Percentiles rank a stretch among this genome's conserved stretches.
These are phyloP conservation scores for Tipula confusa DNA, from an alignment of 2,888 invertebrate species.

Conservation along the genomic window DNA sequence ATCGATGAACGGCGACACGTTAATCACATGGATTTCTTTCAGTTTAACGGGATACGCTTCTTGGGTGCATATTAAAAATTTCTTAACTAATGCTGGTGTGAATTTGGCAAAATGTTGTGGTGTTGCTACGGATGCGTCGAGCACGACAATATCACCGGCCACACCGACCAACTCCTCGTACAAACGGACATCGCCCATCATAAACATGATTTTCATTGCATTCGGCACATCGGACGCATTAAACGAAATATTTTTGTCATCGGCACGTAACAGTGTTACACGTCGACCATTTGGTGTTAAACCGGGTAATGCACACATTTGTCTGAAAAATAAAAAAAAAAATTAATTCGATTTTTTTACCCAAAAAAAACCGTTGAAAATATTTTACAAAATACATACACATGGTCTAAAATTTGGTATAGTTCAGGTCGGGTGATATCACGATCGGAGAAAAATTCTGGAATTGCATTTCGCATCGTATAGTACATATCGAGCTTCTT, in stretches of 20 bases:
- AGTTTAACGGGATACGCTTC: constrained; percentile 85
- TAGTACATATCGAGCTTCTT: constrained; percentile 84
- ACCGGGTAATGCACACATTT: constrained; percentile 75
- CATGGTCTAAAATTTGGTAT: constrained; percentile 61
- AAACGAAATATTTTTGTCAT: constrained; percentile 61
- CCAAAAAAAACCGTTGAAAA: too few species aligned
- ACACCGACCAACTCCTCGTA: constrained; percentile 74
- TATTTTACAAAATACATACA: constrained; percentile 68
- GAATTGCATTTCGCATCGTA: constrained; percentile 76
- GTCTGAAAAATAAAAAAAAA: too few species aligned
- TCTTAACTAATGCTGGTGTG: constrained; percentile 75
- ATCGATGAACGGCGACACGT: constrained; percentile 77
- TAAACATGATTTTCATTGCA: constrained; percentile 74
- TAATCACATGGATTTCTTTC: constrained; percentile 81
- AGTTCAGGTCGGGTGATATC: constrained; percentile 69
- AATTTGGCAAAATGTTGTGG: constrained; percentile 79
- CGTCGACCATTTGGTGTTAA: constrained; percentile 75
- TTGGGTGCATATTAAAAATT: constrained; percentile 78
- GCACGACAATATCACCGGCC: constrained; percentile 76
- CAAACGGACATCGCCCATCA: constrained; percentile 79
- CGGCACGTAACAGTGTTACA: constrained; percentile 68
- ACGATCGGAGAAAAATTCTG: constrained; percentile 75
- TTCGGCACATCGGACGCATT: constrained; percentile 66
- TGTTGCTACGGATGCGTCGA: constrained; percentile 75
- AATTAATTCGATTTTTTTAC: too few species aligned